These are phyloP conservation scores for Brachionus rubens DNA, from an alignment of 1,140 invertebrate species.

Conservation along the genomic window DNA sequence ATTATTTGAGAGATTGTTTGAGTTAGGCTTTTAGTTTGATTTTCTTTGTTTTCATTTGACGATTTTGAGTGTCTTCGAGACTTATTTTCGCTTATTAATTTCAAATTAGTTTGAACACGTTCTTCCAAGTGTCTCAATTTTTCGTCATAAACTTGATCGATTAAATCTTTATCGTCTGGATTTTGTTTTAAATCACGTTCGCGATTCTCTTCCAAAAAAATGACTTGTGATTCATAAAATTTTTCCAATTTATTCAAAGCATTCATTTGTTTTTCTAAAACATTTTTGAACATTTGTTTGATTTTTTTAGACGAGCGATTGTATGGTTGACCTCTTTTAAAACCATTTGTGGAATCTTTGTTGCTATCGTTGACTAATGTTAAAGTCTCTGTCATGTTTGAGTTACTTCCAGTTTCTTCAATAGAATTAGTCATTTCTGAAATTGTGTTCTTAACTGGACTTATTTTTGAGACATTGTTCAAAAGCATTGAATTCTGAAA, in stretches of 20 bases:
- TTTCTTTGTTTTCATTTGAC: conserved; percentile 39
- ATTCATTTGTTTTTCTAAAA: conserved; percentile 40
- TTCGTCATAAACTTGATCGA: conserved; percentile 20
- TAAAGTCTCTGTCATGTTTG: background rate
- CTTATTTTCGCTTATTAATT: conserved; percentile 12
- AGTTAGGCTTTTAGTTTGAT: background rate
- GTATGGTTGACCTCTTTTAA: background rate
- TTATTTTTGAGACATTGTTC: conserved; percentile 19
- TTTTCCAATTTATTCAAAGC: conserved; percentile 38
- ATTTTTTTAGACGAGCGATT: conserved; percentile 42
- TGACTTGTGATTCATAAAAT: conserved; percentile 35
- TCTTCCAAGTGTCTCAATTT: conserved; percentile 1
- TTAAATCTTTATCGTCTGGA: background rate
- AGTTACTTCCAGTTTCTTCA: background rate
- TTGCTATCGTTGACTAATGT: conserved; percentile 21
- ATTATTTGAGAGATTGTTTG: conserved; percentile 37
- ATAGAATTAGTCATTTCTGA: background rate
- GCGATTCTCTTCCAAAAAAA: conserved; percentile 20
- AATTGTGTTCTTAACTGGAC: background rate
- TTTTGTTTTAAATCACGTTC: conserved; percentile 6
- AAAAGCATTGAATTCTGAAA: conserved; percentile 1
- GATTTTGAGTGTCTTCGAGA: background rate
- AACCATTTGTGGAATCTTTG: background rate
- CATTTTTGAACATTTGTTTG: conserved; percentile 42
- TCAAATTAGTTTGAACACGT: conserved; percentile 25